Conservation (phyloP, 2,797 vertebrate species). For the Pelochelys cantorii region DNA sequence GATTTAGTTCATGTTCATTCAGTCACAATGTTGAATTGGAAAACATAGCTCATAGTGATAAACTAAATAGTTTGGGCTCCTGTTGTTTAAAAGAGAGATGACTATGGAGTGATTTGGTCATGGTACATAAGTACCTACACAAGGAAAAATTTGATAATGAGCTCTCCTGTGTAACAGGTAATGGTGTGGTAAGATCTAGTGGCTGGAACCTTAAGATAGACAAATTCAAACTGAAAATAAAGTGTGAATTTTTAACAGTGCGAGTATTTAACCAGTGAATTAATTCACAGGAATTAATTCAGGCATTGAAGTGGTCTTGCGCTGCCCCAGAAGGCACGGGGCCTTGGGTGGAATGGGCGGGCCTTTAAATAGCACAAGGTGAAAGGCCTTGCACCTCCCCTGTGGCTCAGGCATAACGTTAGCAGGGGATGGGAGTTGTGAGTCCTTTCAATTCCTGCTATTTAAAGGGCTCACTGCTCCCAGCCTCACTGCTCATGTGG, state of each 20-base stretch:
- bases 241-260: not conserved
- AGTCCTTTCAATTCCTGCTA: no score
- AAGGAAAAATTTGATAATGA: not conserved
- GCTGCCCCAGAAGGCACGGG: no score
- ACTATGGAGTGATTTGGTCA: not conserved
- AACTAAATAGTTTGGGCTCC: not conserved
- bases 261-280: not conserved
- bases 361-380: no score
- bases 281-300: not conserved
- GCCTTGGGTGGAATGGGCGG: no score
- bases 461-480: no score
- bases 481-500: no score
- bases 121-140: not conserved
- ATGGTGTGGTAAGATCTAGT: not conserved
- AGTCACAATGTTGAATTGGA: not conserved
- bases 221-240: not conserved
- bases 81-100: not conserved
- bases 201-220: not conserved
- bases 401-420: no score
- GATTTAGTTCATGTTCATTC: not conserved
- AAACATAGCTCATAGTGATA: not conserved
- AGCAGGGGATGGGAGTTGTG: no score
- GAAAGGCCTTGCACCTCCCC: no score
- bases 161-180: not conserved
- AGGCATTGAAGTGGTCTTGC: no score